Percentiles rank a stretch among this genome's conserved stretches.
phyloP scores from a whole-genome alignment of 1,140 invertebrate genomes.

The Drosophila lowei region DNA sequence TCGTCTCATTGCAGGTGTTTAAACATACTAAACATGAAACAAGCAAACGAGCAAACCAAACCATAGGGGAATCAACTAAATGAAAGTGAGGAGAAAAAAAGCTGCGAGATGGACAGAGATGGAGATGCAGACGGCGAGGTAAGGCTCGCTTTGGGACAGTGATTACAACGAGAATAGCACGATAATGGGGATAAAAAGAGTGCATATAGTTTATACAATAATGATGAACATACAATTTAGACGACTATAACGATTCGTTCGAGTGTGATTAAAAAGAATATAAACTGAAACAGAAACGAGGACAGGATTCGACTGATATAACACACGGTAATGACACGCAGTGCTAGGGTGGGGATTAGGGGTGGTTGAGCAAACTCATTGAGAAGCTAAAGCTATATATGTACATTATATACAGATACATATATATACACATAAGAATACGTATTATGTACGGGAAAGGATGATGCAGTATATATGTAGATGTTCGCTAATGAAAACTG shows the following conservation, averaged over 20 bases:
- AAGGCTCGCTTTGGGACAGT: too few relatives aligned
- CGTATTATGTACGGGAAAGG: conserved; percentile 19
- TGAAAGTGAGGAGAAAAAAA: too few relatives aligned
- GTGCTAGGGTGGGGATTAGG: too few relatives aligned
- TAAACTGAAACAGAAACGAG: conserved; percentile 19
- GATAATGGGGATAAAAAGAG: too few relatives aligned
- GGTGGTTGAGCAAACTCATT: conserved; percentile 33
- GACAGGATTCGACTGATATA: conserved; percentile 10
- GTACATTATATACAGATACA: conserved; percentile 17
- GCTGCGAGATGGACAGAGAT: too few relatives aligned
- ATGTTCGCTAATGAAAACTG: background rate
- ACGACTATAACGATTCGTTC: too few relatives aligned
- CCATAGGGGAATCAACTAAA: too few relatives aligned
- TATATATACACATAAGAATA: conserved; percentile 20
- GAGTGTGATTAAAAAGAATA: conserved; percentile 1
- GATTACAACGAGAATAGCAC: too few relatives aligned
- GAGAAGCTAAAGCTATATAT: conserved; percentile 33
- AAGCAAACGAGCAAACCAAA: too few relatives aligned
- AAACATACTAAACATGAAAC: too few relatives aligned
- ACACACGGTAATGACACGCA: conserved; percentile 23
- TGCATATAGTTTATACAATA: background rate
- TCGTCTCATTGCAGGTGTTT: too few relatives aligned
- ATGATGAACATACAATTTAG: background rate
- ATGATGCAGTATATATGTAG: background rate
- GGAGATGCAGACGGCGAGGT: too few relatives aligned